Evolutionary conservation across 2,113 vertebrate species (phyloP).

Genomic region (Zeus faber): DNA sequence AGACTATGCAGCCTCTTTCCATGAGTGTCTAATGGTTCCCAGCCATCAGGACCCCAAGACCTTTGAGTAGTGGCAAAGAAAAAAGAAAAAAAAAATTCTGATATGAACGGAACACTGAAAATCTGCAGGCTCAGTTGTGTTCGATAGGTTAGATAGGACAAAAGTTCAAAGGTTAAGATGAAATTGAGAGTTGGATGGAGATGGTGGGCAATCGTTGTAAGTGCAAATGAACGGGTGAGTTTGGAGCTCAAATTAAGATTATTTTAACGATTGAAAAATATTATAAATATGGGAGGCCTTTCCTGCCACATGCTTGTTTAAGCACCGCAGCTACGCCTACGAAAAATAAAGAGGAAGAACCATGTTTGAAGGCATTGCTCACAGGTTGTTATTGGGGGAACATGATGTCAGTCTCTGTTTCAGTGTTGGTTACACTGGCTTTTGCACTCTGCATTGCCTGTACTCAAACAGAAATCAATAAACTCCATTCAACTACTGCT

Average conservation of each 20-base stretch:
- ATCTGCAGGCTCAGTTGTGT: constrained; percentile 18
- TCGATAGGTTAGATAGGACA: too few species aligned
- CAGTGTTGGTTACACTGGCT: constrained; percentile 43
- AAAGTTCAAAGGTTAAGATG: constrained; percentile 11
- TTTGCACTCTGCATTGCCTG: constrained; percentile 33
- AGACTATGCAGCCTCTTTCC: constrained; percentile 28
- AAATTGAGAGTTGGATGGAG: constrained; percentile 1
- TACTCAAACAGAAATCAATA: constrained; percentile 59
- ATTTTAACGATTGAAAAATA: too few species aligned
- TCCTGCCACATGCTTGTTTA: neutral
- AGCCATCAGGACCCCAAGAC: constrained; percentile 29
- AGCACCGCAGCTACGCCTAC: neutral
- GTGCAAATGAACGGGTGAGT: constrained; percentile 18
- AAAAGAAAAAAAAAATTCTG: too few species aligned
- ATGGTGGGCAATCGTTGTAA: constrained; percentile 2
- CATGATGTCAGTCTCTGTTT: constrained; percentile 47
- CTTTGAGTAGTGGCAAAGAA: constrained; percentile 12
- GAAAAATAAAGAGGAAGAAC: neutral
- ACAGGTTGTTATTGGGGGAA: constrained; percentile 16
- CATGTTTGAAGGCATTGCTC: constrained; percentile 15
- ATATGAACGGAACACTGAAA: constrained; percentile 23
- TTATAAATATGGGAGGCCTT: too few species aligned
- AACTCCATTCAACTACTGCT: constrained; percentile 47
- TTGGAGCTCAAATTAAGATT: constrained; percentile 10
- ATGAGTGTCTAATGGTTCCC: constrained; percentile 29